These are phyloP conservation scores for Coelopa frigida DNA, from an alignment of 1,140 invertebrate species.

Conservation along the genomic window DNA sequence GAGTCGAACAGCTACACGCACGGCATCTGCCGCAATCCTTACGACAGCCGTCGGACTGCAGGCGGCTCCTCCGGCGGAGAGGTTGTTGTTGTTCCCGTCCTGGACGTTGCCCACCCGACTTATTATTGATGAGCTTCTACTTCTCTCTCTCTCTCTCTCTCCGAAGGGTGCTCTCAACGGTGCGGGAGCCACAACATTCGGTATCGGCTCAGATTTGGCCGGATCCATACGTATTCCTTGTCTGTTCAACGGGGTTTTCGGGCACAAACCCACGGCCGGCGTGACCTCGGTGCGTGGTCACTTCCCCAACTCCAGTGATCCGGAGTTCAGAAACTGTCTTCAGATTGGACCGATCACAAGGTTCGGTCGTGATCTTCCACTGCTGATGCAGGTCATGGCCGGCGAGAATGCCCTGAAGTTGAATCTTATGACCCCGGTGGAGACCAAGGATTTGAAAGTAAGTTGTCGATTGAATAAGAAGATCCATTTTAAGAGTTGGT, in stretches of 20 bases:
- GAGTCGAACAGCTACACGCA: constrained; percentile 65
- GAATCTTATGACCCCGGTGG: constrained; percentile 46
- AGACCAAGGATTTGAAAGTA: constrained; percentile 55
- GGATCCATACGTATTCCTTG: constrained; percentile 81
- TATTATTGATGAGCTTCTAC: not conserved
- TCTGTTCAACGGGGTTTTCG: constrained; percentile 79
- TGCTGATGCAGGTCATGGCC: constrained; percentile 57
- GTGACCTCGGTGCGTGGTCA: constrained; percentile 52
- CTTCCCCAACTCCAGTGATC: constrained; percentile 48
- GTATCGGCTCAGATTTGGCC: constrained; percentile 79
- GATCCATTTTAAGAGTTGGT: too few relatives aligned
- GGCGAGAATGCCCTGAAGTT: constrained; percentile 41
- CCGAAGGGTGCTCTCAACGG: constrained; percentile 59
- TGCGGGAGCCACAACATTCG: constrained; percentile 64
- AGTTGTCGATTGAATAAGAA: not conserved
- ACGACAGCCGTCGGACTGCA: constrained; percentile 55
- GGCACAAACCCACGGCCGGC: constrained; percentile 72
- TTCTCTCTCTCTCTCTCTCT: too few relatives aligned
- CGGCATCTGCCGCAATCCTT: constrained; percentile 72
- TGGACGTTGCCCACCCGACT: not conserved
- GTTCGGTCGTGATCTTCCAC: constrained; percentile 66
- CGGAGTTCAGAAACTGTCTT: constrained; percentile 47
- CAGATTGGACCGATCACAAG: constrained; percentile 71
- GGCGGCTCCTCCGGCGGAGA: constrained; percentile 74
- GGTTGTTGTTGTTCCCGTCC: too few relatives aligned